Evolutionary conservation across 2,113 vertebrate genomes (phyloP), one percentile per base, ranked within the genome.

Genomic region (Heterocephalus glaber): DNA sequence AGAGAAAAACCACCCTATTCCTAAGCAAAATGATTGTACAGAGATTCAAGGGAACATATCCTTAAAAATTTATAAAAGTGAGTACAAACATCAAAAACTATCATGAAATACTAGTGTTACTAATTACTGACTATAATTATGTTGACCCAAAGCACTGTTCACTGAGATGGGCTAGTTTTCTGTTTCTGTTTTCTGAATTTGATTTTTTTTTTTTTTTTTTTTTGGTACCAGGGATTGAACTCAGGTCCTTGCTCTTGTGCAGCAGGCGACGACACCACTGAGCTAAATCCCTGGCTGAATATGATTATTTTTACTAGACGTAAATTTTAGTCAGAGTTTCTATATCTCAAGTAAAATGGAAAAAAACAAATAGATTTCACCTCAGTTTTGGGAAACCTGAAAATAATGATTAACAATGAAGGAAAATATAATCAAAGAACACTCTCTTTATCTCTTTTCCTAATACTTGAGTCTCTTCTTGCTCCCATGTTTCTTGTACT

Each of bases 21-120:
- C 49, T 68, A 19, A 83, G 84, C 0, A 96, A 94, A 82, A 65
- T 83, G 56, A 63, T 76, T 81, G 11, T 63, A 61, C 3, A 89
- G 52, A 81, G 7, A 52, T 58, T 79, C 74, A 66, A 93, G 38
- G 61, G 47, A 72, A 19, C 30, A 60, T 22, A 13, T 30, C 26
- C 38, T 89, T 92, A 44, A 85, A 44, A 10, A 86, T 52, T 54
- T 95, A 30, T 72, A 82, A 72, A 92, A 82, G n/a, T 83, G 61
- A 93, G 17, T 8, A 70, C 11, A 84, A 66, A 47, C 77, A 81
- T 70, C 1, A 94, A 2, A 70, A 96, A 58, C 9, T 54, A n/a
- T 22, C 58, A 68, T 47, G 65, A 80, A 95, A 94, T 95, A 56
- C 30, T 5, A 74, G 11, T 54, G 47, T 41, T 14, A 11, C 26